Conservation (phyloP, 2,888 invertebrate species). For the Pollenia angustigena region DNA sequence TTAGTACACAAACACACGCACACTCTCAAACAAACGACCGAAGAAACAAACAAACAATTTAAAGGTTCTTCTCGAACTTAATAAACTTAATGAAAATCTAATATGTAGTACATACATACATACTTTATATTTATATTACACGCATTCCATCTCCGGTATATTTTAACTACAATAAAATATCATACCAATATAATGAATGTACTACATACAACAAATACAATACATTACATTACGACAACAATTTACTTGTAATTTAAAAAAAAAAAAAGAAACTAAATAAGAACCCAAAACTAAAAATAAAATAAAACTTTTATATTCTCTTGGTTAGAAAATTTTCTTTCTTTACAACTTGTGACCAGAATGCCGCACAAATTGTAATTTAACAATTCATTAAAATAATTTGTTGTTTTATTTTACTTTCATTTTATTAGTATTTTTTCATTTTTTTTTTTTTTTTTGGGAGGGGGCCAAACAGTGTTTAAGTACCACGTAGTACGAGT, state of each 20-base stretch:
- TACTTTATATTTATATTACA: constrained; percentile 21
- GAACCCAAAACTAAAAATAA: constrained; percentile 9
- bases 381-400: constrained; percentile 72
- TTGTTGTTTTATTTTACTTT: constrained; percentile 51
- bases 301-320: neutral
- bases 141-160: constrained; percentile 40
- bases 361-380: constrained; percentile 68
- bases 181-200: constrained; percentile 23
- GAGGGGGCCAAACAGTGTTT: neutral
- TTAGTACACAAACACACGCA: neutral
- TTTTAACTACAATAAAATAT: neutral
- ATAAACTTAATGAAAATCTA: constrained; percentile 45
- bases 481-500: neutral
- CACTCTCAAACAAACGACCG: constrained; percentile 17
- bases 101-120: neutral
- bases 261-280: constrained; percentile 23
- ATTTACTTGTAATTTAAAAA: constrained; percentile 46
- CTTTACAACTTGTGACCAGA: constrained; percentile 49
- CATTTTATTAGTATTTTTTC: constrained; percentile 2
- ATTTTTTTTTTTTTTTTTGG: neutral
- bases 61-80: constrained; percentile 40
- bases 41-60: constrained; percentile 21
- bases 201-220: neutral
- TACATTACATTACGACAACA: constrained; percentile 24
- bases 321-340: constrained; percentile 48